Percentiles rank a stretch among this genome's conserved stretches.
Evolutionary conservation across 2,797 vertebrate genomes (phyloP).

Genomic region (Pagetopsis macropterus): DNA sequence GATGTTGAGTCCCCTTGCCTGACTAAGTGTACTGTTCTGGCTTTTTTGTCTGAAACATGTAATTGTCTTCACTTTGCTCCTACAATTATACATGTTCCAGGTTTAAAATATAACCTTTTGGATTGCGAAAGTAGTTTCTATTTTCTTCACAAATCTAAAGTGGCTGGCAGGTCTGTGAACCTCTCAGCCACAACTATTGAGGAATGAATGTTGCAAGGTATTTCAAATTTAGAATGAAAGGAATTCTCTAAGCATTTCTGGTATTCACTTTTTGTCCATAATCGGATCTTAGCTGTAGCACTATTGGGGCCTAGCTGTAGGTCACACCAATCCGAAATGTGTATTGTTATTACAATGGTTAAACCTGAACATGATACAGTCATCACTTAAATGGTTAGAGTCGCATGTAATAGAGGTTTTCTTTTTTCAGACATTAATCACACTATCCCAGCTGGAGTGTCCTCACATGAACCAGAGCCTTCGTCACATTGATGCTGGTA

Average conservation of each 20-base stretch:
- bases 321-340: background rate
- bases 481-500: constrained; percentile 31
- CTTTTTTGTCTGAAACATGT: constrained; percentile 33
- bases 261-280: background rate
- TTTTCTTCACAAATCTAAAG: constrained; percentile 26
- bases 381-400: background rate
- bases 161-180: background rate
- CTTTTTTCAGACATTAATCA: constrained; percentile 31
- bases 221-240: background rate
- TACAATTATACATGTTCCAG: background rate
- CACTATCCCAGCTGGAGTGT: constrained; percentile 15
- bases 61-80: constrained; percentile 56
- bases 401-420: constrained; percentile 4
- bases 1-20: constrained; percentile 44
- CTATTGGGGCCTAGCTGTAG: background rate
- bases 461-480: constrained; percentile 25
- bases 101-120: constrained; percentile 42
- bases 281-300: background rate
- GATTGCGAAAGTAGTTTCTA: constrained; percentile 1
- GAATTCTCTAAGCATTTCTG: background rate
- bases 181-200: constrained; percentile 11
- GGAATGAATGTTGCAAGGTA: background rate
- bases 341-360: background rate
- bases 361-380: background rate
- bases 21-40: constrained; percentile 23